Base-by-base conservation (phyloP, 2,888 invertebrate genomes). In the Gibbula magus region DNA sequence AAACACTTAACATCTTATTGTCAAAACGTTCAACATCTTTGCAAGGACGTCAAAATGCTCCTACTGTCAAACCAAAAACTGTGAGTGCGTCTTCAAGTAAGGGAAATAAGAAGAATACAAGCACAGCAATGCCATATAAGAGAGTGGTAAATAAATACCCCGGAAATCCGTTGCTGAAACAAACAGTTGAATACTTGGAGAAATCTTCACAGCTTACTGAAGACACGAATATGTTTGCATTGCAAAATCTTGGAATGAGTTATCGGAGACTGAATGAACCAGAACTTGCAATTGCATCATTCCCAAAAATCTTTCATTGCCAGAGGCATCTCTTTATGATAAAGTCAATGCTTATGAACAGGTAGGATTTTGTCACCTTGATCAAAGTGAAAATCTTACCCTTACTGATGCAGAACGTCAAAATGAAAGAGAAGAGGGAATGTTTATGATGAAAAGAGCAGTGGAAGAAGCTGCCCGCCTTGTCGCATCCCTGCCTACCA, bases 271-370 rank as follows among this genome's bases (percentile, higher is more conserved):
- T 79, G 3, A 56, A 45, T n/a, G 45, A 54, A 52, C 25, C 39
- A 32, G 61, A 25, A 8, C n/a, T 16, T 16, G 79, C 79, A 25
- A 25, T 74, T n/a, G 66, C n/a, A 5, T 29, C 74, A 45, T 79
- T 79, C 20, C 29, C 20, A 61, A n/a, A 22, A 79, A 75, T 13
- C 22, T 61, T 7, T 32, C 70, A 20, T 51, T 75, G 10, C 25
- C 61, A 0, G 61, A 61, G 5, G 20, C 18, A 8, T 39, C 54
- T 13, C 22, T 54, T 39, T 51, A 16, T n/a, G 8, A 45, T 1
- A 32, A 52, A n/a, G 67, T 56, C 25, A 25, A 16, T 53, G 79
- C 79, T 4, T 79, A 61, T 32, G 79, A 79, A 29, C 74, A 75
- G 52, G 4, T 61, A 3, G 79, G 75, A 13, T 29, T 66, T 35